Evolutionary conservation across 2,797 vertebrate species (phyloP).

Genomic region (Tragelaphus oryx): DNA sequence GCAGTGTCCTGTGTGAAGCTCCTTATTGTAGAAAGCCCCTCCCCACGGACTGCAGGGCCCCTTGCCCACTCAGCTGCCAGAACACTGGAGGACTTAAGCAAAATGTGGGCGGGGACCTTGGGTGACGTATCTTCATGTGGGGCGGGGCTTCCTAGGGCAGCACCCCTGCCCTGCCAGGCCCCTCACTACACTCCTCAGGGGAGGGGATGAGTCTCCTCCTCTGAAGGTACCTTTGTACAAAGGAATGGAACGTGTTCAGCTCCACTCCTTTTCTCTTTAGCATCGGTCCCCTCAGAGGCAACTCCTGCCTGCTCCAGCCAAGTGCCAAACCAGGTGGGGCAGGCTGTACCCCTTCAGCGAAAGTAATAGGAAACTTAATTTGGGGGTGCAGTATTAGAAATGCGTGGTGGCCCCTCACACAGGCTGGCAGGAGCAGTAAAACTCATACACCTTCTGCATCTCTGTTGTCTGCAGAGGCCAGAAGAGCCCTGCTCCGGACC

Average conservation of each 20-base stretch:
- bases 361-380: not conserved
- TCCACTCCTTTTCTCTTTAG: not conserved
- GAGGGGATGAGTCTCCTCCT: not conserved
- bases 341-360: not conserved
- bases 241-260: not conserved
- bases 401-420: too few species aligned
- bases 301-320: not conserved
- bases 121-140: not conserved
- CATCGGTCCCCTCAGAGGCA: not conserved
- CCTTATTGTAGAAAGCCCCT: not conserved
- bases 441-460: not conserved
- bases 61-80: not conserved
- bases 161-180: rapidly evolving
- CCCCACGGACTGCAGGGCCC: not conserved
- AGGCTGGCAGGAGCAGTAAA: not conserved
- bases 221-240: not conserved
- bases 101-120: not conserved
- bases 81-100: not conserved
- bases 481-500: not conserved
- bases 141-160: not conserved
- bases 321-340: not conserved
- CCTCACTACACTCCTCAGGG: not conserved
- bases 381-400: not conserved
- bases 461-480: not conserved
- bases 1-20: not conserved